Evolutionary conservation across 2,888 invertebrate genomes (phyloP), one percentile per base, ranked within the genome.

Genomic region (Ectobius pallidus): DNA sequence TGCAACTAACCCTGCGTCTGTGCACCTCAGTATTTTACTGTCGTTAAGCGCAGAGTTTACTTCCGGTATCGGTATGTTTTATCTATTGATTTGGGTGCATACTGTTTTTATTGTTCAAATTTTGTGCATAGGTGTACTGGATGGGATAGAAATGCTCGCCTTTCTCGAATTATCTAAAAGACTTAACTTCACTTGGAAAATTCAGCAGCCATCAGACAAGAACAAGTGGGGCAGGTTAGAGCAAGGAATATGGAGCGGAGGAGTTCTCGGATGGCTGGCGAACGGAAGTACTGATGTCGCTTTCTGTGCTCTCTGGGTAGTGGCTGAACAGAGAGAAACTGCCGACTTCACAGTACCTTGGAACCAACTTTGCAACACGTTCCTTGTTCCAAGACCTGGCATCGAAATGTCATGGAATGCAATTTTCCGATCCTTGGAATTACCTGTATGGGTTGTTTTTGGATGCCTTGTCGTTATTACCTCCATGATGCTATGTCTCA

Each of bases 131-230:
- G 62, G 62, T 0, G 32, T 4, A 0, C n/a, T 67, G 18, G 52
- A 69, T 16, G 69, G 69, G 7, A 49, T 69, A 1, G 69, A 69
- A 34, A 69, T 69, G 69, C n/a, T 18, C n/a, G 18, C 32, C 6
- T 69, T 69, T 14, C 69, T 69, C n/a, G 69, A 44, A 34, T 18
- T 69, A 14, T 27, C 69, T 11, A 4, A n/a, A 2, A 3, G 34
- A 3, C 52, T 69, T 14, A 46, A 52, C 11, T 69, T 69, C 32
- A 25, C 18, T 3, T 46, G 44, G 49, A 25, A 7, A 1, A n/a
- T 52, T 2, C 22, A 6, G 14, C 52, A 69, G 22, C 69, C 69
- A 11, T 22, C 49, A 16, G 52, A 49, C 25, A 20, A n/a, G 1
- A 44, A 52, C 27, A 46, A 34, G n/a, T 69, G 52, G 32, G 69